Conservation (phyloP, 1,140 invertebrate genomes). For the Chironomus striatipennis region DNA sequence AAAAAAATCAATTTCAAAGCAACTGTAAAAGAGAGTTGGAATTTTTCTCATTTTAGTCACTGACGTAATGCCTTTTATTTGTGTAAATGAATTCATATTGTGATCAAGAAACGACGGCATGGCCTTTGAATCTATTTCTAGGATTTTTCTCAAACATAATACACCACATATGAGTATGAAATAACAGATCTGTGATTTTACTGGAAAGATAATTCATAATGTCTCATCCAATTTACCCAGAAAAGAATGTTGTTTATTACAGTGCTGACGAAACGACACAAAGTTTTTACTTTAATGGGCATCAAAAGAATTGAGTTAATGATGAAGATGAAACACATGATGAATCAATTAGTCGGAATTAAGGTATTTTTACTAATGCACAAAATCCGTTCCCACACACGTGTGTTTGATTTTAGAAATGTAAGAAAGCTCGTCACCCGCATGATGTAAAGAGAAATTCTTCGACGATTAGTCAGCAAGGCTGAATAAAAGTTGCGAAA, state of each 20-base stretch:
- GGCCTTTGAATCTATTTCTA: background rate
- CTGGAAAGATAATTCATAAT: slow-evolving; percentile 16
- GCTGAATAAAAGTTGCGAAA: background rate
- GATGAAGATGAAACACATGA: background rate
- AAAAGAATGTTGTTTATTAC: background rate
- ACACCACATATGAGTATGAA: background rate
- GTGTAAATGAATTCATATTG: background rate
- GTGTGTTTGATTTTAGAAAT: background rate
- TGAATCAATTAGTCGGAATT: slow-evolving; percentile 2
- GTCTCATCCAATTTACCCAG: background rate
- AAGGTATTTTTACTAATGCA: background rate
- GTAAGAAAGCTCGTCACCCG: background rate
- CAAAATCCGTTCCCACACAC: background rate
- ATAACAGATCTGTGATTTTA: background rate
- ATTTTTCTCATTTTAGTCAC: background rate
- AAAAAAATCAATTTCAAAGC: slow-evolving; percentile 19
- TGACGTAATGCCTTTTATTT: background rate
- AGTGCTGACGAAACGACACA: too few species aligned
- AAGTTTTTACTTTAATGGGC: too few species aligned
- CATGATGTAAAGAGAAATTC: slow-evolving; percentile 9
- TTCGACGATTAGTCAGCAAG: background rate
- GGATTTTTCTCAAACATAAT: background rate
- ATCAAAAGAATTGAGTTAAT: background rate
- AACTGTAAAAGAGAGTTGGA: background rate
- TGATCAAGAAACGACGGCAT: background rate